Evolutionary conservation across 2,113 vertebrate species (phyloP).

Genomic region (Phrynosoma blainvillii): DNA sequence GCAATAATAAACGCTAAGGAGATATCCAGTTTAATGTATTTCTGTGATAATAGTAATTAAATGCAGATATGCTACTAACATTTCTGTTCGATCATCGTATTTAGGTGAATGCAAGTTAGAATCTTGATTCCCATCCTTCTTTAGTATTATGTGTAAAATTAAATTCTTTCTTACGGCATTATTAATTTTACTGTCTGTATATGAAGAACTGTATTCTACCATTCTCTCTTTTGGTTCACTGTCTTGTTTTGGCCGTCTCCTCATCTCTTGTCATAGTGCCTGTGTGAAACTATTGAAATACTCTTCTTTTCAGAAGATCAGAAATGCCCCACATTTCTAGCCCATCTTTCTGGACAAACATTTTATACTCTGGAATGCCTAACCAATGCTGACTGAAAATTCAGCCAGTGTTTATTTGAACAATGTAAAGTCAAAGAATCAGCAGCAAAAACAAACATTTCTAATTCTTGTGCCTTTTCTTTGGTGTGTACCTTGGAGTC

Average conservation of each 20-base stretch:
- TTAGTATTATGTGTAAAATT: constrained; percentile 55
- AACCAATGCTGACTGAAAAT: constrained; percentile 53
- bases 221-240: constrained; percentile 51
- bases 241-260: constrained; percentile 45
- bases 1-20: not conserved
- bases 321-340: constrained; percentile 58
- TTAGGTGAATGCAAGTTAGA: constrained; percentile 51
- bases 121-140: constrained; percentile 58
- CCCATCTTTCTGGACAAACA: constrained; percentile 57
- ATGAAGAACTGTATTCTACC: constrained; percentile 1
- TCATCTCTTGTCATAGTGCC: constrained; percentile 55
- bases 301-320: constrained; percentile 44
- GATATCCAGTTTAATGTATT: constrained; percentile 36
- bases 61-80: constrained; percentile 38
- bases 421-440: constrained; percentile 69
- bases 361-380: constrained; percentile 55
- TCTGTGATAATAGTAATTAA: constrained; percentile 54
- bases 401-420: constrained; percentile 67
- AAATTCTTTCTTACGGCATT: constrained; percentile 32
- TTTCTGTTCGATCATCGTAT: not conserved
- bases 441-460: constrained; percentile 71
- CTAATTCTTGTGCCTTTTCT: constrained; percentile 73
- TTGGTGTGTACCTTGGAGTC: constrained; percentile 73
- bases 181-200: constrained; percentile 6
- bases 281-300: constrained; percentile 48